Evolutionary conservation across 2,797 vertebrate genomes (phyloP), one percentile per base, ranked within the genome.

Genomic region (Poeciliopsis gracilis): DNA sequence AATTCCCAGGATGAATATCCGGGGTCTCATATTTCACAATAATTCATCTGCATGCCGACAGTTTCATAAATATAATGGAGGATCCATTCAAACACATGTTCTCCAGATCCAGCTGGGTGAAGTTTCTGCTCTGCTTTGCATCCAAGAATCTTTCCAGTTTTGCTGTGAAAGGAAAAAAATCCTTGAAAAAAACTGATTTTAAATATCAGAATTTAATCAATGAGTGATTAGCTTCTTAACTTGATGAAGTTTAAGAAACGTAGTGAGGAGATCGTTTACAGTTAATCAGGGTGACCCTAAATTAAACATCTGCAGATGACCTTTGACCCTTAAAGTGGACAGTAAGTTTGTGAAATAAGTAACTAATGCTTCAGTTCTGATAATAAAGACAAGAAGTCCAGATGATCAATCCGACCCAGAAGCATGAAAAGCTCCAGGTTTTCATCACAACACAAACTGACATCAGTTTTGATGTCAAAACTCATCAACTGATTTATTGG

Each of bases 201-300:
- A 23, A 20, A 38, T 13, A 9, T 23, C 30, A 23, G 47, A 23
- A 43, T 73, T 43, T 8, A 23, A 33, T 59, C 12, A 28, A 11
- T 75, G 1, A 23, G 20, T 4, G 16, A 23, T 59, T 30, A 18
- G 25, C 16, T 5, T 47, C 15, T 47, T 47, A 47, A 47, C 15
- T 47, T 47, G 46, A 47, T 47, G 67, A 78, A 51, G 76, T 41
- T 53, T 78, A 67, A 47, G 46, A 57, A 43, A 36, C 79, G 84
- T 28, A n/a, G 76, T 72, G 86, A 89, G 88, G 92, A 77, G 75
- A 77, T 88, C 87, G 88, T 89, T 92, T 89, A 88, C 91, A 84
- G 86, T 84, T 87, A 91, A 90, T 91, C 88, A 90, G 85, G 87
- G 66, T 72, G 90, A 89, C 83, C 87, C 79, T 79, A 72, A 71